Evolutionary conservation across 1,140 invertebrate species (phyloP).

Genomic region (Druon quercuslanigerum): DNA sequence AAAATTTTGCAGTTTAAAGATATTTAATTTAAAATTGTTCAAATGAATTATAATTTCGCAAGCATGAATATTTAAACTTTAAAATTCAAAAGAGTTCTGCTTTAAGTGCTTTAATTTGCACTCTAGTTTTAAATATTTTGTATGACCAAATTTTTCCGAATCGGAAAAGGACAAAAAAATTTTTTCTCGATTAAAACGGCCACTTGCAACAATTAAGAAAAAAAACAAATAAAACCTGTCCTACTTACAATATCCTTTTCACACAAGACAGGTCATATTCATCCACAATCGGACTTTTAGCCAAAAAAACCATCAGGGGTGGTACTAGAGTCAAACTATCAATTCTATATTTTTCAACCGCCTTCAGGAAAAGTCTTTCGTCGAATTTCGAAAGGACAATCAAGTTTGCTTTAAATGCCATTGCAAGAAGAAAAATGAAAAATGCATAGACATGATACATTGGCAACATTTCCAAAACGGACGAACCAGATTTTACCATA

Average conservation of each 20-base stretch:
- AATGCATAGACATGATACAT: slow-evolving; percentile 74
- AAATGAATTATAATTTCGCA: background rate
- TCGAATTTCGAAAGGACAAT: slow-evolving; percentile 79
- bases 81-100: no score
- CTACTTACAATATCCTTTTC: slow-evolving; percentile 59
- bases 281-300: slow-evolving; percentile 73
- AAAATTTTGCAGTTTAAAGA: no score
- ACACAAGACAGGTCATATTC: slow-evolving; percentile 74
- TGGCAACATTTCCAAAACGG: slow-evolving; percentile 60
- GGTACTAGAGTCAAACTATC: slow-evolving; percentile 75
- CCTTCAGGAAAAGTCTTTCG: slow-evolving; percentile 77
- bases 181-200: no score
- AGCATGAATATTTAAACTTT: no score
- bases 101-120: no score
- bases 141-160: no score
- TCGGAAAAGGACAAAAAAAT: no score
- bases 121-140: no score
- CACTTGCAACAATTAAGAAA: no score
- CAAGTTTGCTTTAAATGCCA: slow-evolving; percentile 62
- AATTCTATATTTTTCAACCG: slow-evolving; percentile 78
- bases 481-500: slow-evolving; percentile 13
- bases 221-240: background rate
- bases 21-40: no score
- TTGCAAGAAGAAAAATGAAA: slow-evolving; percentile 50
- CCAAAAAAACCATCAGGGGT: slow-evolving; percentile 77